Evolutionary conservation across 2,113 vertebrate genomes (phyloP), one percentile per base, ranked within the genome.

Genomic region (Polyodon spathula): DNA sequence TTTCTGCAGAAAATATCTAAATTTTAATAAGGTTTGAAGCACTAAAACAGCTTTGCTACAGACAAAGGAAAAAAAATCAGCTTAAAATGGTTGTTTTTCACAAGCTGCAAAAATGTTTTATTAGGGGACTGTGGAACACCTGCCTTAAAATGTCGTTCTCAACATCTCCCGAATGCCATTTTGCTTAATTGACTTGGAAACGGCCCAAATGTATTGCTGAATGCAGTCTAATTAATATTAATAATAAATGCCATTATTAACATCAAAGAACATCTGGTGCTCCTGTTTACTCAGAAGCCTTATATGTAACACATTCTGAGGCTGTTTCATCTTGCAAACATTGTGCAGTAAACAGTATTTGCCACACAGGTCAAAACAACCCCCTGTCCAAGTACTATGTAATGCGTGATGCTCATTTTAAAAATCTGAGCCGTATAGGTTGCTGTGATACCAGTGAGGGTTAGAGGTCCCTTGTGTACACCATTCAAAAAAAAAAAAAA

Each of bases 171-270:
- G 93, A 91, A 97, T 95, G 95, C 93, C 95, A 95, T 97, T 98
- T 97, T 94, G 94, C 93, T 98, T 98, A 98, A 98, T 98, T 98
- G 96, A 98, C 96, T 98, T 98, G 96, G 96, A 98, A 98, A 97
- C 97, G 96, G 96, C 96, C 96, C 96, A 98, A 98, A 98, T 97
- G 96, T 98, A 97, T 97, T 97, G 94, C 96, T 97, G 96, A 98
- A 97, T 96, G 93, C 93, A 93, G 95, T 97, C 95, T 98, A 97
- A 98, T 98, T 98, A 98, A 98, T 98, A 98, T 98, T 98, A 98
- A 98, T 98, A 98, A 98, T 98, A 98, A 97, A 98, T 98, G 96
- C 94, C 95, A 97, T 98, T 98, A 98, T 97, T 98, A 98, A 98
- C 96, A 98, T 98, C 95, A 98, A 97, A 97, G 94, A 98, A 97